Percentiles rank a stretch among this genome's conserved stretches.
Evolutionary conservation across 1,140 invertebrate species (phyloP).

Genomic region (Aphelinus certus): DNA sequence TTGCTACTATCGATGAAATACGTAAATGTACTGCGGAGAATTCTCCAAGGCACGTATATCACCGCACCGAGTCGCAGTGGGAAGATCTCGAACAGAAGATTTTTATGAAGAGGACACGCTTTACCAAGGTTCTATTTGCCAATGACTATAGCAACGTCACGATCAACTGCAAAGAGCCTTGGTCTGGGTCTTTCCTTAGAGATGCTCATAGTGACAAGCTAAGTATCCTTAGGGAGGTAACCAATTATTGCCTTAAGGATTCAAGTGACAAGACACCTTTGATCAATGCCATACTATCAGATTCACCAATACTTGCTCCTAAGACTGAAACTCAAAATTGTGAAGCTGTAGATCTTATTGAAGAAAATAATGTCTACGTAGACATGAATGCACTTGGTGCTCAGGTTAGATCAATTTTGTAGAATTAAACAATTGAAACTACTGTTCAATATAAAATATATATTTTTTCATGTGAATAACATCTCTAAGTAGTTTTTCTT

Average conservation of each 20-base stretch:
- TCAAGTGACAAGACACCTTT: slow-evolving; percentile 51
- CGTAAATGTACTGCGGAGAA: slow-evolving; percentile 68
- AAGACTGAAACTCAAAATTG: slow-evolving; percentile 43
- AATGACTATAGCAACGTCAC: slow-evolving; percentile 48
- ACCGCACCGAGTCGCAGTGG: slow-evolving; percentile 67
- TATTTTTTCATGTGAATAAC: too few species aligned
- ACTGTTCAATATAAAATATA: too few species aligned
- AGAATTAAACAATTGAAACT: too few species aligned
- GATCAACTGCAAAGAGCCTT: slow-evolving; percentile 6
- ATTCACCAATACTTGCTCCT: slow-evolving; percentile 54
- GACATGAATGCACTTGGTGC: slow-evolving; percentile 53
- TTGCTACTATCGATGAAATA: slow-evolving; percentile 75
- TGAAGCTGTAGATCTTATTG: slow-evolving; percentile 32
- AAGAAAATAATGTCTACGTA: slow-evolving; percentile 56
- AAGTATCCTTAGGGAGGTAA: slow-evolving; percentile 34
- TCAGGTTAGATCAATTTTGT: slow-evolving; percentile 8
- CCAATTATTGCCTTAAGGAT: slow-evolving; percentile 46
- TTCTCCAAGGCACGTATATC: slow-evolving; percentile 69
- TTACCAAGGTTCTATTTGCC: slow-evolving; percentile 51
- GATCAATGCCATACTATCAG: slow-evolving; percentile 57
- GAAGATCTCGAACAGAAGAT: slow-evolving; percentile 64
- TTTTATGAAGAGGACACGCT: slow-evolving; percentile 57
- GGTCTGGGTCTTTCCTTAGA: not conserved
- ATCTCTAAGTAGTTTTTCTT: too few species aligned
- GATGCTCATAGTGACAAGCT: not conserved